Conservation (phyloP, 2,888 invertebrate species). For the Meganola albula region DNA sequence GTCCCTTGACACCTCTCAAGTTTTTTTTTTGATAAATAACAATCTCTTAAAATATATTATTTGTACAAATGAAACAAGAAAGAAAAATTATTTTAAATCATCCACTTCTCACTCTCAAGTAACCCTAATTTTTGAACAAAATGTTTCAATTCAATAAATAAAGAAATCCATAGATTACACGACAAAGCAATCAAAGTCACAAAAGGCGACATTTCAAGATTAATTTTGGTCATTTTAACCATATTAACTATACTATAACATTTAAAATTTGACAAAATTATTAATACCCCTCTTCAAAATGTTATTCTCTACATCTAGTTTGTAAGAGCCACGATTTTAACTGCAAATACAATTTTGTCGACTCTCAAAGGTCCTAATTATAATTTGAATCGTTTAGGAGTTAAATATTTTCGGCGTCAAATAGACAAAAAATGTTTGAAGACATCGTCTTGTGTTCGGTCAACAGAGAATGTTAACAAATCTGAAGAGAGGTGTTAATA, state of each 20-base stretch:
- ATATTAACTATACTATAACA: slow-evolving; percentile 51
- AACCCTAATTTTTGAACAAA: slow-evolving; percentile 12
- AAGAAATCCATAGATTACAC: slow-evolving; percentile 38
- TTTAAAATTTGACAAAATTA: slow-evolving; percentile 9
- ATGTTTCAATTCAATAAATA: slow-evolving; percentile 31
- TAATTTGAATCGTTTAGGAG: slow-evolving; percentile 73
- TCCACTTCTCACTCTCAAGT: background rate
- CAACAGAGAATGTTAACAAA: slow-evolving; percentile 40
- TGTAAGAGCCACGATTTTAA: background rate
- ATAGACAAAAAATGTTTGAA: slow-evolving; percentile 65
- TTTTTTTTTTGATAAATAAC: no score
- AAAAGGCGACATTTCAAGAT: slow-evolving; percentile 64
- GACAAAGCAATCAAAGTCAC: slow-evolving; percentile 48
- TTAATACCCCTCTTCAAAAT: background rate
- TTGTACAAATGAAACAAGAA: background rate
- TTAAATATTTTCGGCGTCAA: slow-evolving; percentile 72
- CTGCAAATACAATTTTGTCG: slow-evolving; percentile 24
- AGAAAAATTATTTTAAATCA: background rate
- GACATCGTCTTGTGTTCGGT: slow-evolving; percentile 68
- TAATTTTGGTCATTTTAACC: slow-evolving; percentile 65
- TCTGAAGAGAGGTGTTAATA: background rate
- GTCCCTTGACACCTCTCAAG: no score
- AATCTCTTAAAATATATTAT: no score
- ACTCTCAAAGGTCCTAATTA: slow-evolving; percentile 66
- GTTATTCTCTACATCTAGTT: slow-evolving; percentile 5